Evolutionary conservation across 2,113 vertebrate species (phyloP), one percentile per base, ranked within the genome.

Genomic region (Gavialis gangeticus): DNA sequence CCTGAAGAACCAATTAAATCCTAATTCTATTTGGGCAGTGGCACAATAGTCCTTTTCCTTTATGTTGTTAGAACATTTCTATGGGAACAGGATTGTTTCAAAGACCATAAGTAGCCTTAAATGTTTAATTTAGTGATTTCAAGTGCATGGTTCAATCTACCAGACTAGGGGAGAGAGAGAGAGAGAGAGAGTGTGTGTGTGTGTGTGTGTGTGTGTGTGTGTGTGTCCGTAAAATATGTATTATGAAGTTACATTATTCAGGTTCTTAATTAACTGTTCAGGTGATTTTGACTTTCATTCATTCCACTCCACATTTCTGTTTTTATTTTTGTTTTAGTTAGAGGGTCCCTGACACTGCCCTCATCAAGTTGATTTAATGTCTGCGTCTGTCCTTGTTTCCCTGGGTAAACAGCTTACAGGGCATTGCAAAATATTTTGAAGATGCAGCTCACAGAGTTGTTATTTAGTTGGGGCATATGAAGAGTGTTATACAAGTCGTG

Each of bases 401-500:
- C 67, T 90, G 62, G 19, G 83, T 66, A 82, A 88, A 57, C 88
- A 87, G 75, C 86, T 92, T 81, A 58, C 88, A 89, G 94, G 81
- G 90, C 59, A 82, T 92, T 95, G 96, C 93, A 89, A 93, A 93
- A 96, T 79, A 82, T 78, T 75, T 55, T 55, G 84, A 88, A 95
- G 94, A 83, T 64, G 90, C 79, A 80, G 88, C 77, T 87, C 30
- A 30, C 54, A 75, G 80, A n/a, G 71, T 90, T 95, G 87, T 4
- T 13, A 84, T 93, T 88, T 76, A 83, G 81, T 57, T 90, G 91
- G 86, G 78, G 82, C 88, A 91, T 5, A 8, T 88, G 92, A 91
- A 69, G 4, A 94, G 92, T 83, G 84, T 95, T 92, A 87, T 71
- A 92, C 85, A 88, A 96, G 96, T 89, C 95, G 93, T 86, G 87